These are phyloP conservation scores for Callinectes sapidus DNA, from an alignment of 2,888 invertebrate genomes.

Conservation along the genomic window DNA sequence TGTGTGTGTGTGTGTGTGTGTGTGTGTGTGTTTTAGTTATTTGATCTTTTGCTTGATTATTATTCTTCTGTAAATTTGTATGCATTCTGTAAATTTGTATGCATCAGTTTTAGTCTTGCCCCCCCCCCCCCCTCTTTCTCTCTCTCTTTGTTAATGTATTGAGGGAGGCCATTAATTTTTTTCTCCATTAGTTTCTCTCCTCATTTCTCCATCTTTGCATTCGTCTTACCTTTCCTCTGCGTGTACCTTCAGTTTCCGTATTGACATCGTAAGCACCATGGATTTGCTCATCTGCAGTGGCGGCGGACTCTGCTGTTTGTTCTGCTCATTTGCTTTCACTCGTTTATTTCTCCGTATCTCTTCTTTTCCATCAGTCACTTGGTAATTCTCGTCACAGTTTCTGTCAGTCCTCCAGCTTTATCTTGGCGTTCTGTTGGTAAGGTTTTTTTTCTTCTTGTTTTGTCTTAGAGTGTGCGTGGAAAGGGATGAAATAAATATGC, in stretches of 20 bases:
- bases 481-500: background rate
- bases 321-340: background rate
- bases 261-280: background rate
- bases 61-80: conserved; percentile 20
- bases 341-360: background rate
- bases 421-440: background rate
- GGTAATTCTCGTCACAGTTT: background rate
- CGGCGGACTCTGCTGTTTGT: background rate
- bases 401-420: background rate
- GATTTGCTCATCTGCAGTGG: background rate
- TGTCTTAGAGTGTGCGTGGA: background rate
- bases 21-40: conserved; percentile 2
- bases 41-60: background rate
- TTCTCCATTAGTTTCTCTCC: background rate
- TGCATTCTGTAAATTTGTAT: too few relatives aligned
- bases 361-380: background rate
- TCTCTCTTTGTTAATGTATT: background rate
- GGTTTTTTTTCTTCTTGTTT: background rate
- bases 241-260: background rate
- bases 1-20: conserved; percentile 29
- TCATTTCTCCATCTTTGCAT: background rate
- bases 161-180: background rate
- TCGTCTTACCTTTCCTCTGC: conserved; percentile 4
- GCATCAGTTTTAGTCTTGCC: background rate
- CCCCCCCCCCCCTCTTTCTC: background rate